Percentiles rank a stretch among this genome's conserved stretches.
phyloP scores from a whole-genome alignment of 2,888 invertebrate species.

The Zootermopsis nevadensis region DNA sequence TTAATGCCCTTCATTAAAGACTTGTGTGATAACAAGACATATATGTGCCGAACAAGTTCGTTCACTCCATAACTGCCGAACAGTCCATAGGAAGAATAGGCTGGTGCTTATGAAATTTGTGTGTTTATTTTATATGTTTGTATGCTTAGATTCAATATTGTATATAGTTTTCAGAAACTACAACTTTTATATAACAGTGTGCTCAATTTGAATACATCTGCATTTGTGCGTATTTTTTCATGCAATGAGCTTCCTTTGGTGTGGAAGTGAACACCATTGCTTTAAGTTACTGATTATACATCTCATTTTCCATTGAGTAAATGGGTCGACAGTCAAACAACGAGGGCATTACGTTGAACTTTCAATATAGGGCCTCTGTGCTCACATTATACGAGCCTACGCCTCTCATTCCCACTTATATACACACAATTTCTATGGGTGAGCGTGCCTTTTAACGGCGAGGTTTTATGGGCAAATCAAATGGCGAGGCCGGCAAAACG shows the following conservation, averaged over 20 bases:
- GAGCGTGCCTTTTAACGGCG: conserved; percentile 30
- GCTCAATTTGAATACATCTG: conserved; percentile 10
- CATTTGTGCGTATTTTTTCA: not conserved
- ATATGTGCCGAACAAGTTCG: too few species aligned
- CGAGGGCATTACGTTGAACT: conserved; percentile 37
- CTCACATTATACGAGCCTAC: conserved; percentile 13
- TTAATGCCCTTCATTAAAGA: too few species aligned
- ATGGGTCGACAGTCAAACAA: conserved; percentile 39
- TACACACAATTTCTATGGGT: conserved; percentile 35
- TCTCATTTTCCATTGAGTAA: conserved; percentile 35
- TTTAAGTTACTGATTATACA: conserved; percentile 9
- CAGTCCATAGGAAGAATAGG: too few species aligned
- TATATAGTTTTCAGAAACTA: not conserved
- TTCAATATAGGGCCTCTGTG: conserved; percentile 35
- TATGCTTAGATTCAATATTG: too few species aligned
- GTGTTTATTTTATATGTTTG: too few species aligned
- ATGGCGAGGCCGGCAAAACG: conserved; percentile 34
- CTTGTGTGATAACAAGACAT: too few species aligned
- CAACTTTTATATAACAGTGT: not conserved
- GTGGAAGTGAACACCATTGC: not conserved
- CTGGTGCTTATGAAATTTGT: too few species aligned
- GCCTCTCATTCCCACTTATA: conserved; percentile 19
- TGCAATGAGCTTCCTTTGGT: not conserved
- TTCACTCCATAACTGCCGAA: too few species aligned
- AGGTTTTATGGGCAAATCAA: conserved; percentile 40